Percentiles rank a stretch among this genome's conserved stretches.
phyloP scores from a whole-genome alignment of 1,140 invertebrate species.

The Lasaia peninsularis region DNA sequence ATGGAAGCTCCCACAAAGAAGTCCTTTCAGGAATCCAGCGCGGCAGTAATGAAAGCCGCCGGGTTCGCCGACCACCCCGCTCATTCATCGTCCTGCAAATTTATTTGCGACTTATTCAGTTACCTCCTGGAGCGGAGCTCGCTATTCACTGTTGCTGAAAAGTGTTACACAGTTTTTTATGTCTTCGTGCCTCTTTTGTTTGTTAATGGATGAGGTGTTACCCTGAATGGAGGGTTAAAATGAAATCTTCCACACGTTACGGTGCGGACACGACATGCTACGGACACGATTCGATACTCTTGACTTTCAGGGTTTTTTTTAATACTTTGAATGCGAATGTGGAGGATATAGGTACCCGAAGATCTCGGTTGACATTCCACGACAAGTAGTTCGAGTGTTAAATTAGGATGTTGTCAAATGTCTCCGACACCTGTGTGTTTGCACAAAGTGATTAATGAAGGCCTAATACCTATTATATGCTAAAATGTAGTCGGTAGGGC shows the following conservation, averaged over 20 bases:
- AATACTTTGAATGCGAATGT: too few relatives aligned
- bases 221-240: conserved; percentile 1
- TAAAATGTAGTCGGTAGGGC: too few relatives aligned
- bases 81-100: conserved; percentile 29
- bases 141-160: conserved; percentile 32
- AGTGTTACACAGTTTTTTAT: conserved; percentile 32
- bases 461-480: too few relatives aligned
- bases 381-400: too few relatives aligned
- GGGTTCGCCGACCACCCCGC: conserved; percentile 25
- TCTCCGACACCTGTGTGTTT: too few relatives aligned
- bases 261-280: conserved; percentile 6
- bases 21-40: conserved; percentile 6
- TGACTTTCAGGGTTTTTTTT: too few relatives aligned
- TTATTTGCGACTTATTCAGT: conserved; percentile 42
- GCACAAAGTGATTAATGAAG: too few relatives aligned
- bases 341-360: too few relatives aligned
- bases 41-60: conserved; percentile 19
- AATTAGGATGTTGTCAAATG: too few relatives aligned
- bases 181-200: conserved; percentile 32
- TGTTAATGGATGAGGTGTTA: conserved; percentile 40
- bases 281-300: not conserved
- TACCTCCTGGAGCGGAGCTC: conserved; percentile 20
- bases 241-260: not conserved
- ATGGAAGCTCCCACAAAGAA: not conserved
- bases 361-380: too few relatives aligned